Conservation (phyloP, 2,113 vertebrate genomes). For the Cygnus atratus region DNA sequence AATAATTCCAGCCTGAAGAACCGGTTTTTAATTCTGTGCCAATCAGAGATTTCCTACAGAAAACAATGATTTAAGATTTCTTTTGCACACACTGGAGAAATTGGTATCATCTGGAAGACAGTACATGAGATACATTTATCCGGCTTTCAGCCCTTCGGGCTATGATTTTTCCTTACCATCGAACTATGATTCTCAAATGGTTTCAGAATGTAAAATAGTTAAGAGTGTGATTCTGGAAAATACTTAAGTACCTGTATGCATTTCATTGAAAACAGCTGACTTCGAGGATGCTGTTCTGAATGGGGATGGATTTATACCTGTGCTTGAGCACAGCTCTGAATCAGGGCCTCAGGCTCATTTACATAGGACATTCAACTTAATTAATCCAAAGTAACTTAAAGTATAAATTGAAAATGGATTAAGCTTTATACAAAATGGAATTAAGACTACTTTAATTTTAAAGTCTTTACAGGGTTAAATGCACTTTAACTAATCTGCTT, state of each 20-base stretch:
- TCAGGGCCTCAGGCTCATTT: slow-evolving; percentile 21
- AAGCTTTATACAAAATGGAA: slow-evolving; percentile 46
- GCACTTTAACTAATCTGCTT: slow-evolving; percentile 62
- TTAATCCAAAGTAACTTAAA: slow-evolving; percentile 54
- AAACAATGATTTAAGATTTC: slow-evolving; percentile 14
- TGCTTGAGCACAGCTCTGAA: neutral
- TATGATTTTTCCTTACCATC: neutral
- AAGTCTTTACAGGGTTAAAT: slow-evolving; percentile 62
- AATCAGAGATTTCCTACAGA: slow-evolving; percentile 14
- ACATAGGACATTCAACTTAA: slow-evolving; percentile 21
- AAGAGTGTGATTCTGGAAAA: neutral
- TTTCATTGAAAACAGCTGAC: neutral
- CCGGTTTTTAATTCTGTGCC: slow-evolving; percentile 23
- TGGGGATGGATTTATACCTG: neutral
- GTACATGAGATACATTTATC: slow-evolving; percentile 26
- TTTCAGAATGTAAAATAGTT: slow-evolving; percentile 10
- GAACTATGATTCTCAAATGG: slow-evolving; percentile 1
- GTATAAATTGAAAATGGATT: slow-evolving; percentile 56
- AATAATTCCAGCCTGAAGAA: slow-evolving; percentile 39
- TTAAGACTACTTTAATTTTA: slow-evolving; percentile 50
- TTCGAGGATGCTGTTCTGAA: neutral
- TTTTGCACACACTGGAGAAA: neutral
- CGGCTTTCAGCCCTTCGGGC: neutral
- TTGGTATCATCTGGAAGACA: slow-evolving; percentile 4
- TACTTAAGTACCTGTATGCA: neutral